Percentiles rank a stretch among this genome's conserved stretches.
These are phyloP conservation scores for Calycopis cecrops DNA, from an alignment of 1,140 invertebrate genomes.

Conservation along the genomic window DNA sequence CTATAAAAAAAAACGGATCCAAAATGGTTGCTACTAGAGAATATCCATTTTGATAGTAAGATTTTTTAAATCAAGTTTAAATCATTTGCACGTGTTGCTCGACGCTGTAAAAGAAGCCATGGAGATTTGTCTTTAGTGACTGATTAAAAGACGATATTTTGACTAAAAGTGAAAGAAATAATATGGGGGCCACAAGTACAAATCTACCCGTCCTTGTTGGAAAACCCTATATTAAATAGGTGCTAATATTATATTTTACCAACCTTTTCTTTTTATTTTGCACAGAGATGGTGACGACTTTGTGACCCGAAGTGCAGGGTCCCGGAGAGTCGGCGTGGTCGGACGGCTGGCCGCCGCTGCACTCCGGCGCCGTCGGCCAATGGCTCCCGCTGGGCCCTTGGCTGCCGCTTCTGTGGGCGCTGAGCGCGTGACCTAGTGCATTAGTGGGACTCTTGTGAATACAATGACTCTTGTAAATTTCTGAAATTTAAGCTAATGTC, in stretches of 20 bases:
- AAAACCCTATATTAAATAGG: not conserved
- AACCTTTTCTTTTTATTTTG: not conserved
- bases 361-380: conserved; percentile 18
- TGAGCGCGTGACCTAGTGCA: no score
- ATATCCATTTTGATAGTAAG: no score
- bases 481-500: not conserved
- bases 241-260: not conserved
- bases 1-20: no score
- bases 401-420: not conserved
- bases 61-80: no score
- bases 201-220: not conserved
- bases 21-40: no score
- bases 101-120: no score
- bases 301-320: conserved; percentile 53
- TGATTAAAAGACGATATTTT: no score
- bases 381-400: conserved; percentile 27
- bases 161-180: no score
- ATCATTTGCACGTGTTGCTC: no score
- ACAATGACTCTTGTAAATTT: not conserved
- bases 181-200: no score
- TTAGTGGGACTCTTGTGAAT: not conserved
- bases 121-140: no score
- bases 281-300: conserved; percentile 61
- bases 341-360: conserved; percentile 50
- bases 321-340: conserved; percentile 44